Percentiles rank a stretch among this genome's conserved stretches.
Conservation (phyloP, 2,113 vertebrate species). For the Dendropsophus ebraccatus region DNA sequence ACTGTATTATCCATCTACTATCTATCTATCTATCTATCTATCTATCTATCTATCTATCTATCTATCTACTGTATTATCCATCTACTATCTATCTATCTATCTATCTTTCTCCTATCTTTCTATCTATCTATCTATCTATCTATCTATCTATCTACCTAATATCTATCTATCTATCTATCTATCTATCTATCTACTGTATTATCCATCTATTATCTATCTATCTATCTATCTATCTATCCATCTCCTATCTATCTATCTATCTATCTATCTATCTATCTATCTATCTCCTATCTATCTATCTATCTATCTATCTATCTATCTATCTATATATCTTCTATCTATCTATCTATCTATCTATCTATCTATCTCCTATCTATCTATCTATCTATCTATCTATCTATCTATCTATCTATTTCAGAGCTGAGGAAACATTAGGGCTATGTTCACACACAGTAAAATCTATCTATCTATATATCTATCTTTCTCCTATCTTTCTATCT, state of each 20-base stretch:
- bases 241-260: constrained; percentile 19
- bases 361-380: constrained; percentile 31
- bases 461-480: constrained; percentile 10
- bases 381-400: constrained; percentile 24
- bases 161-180: constrained; percentile 14
- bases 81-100: neutral
- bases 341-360: constrained; percentile 40
- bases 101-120: neutral
- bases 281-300: neutral
- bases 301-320: neutral
- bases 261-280: constrained; percentile 20
- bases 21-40: constrained; percentile 24
- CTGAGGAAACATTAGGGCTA: neutral
- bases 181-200: neutral
- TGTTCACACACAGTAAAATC: neutral
- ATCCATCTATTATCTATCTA: neutral
- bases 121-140: constrained; percentile 20
- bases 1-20: constrained; percentile 30
- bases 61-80: neutral
- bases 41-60: constrained; percentile 21
- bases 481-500: constrained; percentile 4
- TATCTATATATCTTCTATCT: neutral
- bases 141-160: neutral
- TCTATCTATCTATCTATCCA: neutral
- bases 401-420: neutral